Base-by-base conservation (phyloP, 2,888 invertebrate species). In the Branchellion lobata region DNA sequence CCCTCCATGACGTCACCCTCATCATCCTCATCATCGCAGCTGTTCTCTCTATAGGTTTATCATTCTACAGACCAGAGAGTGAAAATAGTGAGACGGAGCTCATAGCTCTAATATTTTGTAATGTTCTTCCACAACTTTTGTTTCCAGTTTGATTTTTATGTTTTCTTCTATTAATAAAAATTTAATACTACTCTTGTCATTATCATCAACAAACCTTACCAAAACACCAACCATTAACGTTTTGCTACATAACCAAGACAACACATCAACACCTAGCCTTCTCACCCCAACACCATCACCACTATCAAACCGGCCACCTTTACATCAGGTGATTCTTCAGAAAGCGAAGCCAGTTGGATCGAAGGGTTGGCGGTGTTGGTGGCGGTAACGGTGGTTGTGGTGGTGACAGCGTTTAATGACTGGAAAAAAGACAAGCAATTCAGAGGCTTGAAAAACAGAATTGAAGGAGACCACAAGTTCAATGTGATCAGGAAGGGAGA, bases 371-470 rank as follows among this genome's bases (percentile, higher is more conserved):
- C 99, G 88, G 99, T 99, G 89, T 92, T 99, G 89, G 94, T 97
- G 89, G 98, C 98, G 86, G 99, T 99, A 87, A 93, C 96, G 89
- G 96, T 97, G 88, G 97, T 99, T 89, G 98, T 99, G 84, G 91
- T 99, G 90, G 98, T 99, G 85, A 99, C 98, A 88, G 98, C 99
- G 86, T 96, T 98, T 90, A 99, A 99, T 91, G 99, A 99, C 91
- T 99, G 97, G 90, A 95, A 96, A 86, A 99, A 99, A 91, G 99
- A 99, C 90, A 92, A 96, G 89, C 98, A 99, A 90, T 99, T 99
- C 90, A 92, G 98, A 87, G 98, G 97, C 86, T 91, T 98, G 85
- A 97, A 98, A 90, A 93, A 90, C 89, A 93, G 97, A 89, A 98
- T 99, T 89, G 98, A 99, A 89, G 95, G 96, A 86, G 98, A 99